phyloP scores from a whole-genome alignment of 2,888 invertebrate species.

The Drosophila setosimentum region DNA sequence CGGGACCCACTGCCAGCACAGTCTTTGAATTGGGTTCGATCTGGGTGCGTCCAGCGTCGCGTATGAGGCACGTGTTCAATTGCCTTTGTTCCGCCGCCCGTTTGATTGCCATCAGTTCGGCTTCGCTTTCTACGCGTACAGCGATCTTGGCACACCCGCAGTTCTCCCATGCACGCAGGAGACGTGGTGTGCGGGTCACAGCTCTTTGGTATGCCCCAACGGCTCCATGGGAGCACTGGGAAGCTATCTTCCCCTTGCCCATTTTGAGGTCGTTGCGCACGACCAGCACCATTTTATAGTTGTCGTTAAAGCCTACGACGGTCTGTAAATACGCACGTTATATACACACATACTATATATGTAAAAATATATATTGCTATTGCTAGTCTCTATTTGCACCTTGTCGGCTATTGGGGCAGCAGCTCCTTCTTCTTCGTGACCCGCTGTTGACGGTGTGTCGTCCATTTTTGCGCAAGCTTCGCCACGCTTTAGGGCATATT shows the following conservation, averaged over 20 bases:
- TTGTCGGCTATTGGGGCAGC: slow-evolving; percentile 54
- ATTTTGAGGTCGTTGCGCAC: slow-evolving; percentile 96
- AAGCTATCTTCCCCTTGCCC: slow-evolving; percentile 97
- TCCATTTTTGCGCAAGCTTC: slow-evolving; percentile 67
- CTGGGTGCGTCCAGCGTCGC: slow-evolving; percentile 97
- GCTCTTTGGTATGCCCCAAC: slow-evolving; percentile 93
- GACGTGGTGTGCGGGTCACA: slow-evolving; percentile 87
- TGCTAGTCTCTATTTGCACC: slow-evolving; percentile 44
- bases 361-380: neutral
- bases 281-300: slow-evolving; percentile 93
- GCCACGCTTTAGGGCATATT: slow-evolving; percentile 83
- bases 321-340: slow-evolving; percentile 50
- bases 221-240: slow-evolving; percentile 98
- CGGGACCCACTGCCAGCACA: slow-evolving; percentile 97
- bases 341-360: neutral
- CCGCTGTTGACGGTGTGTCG: slow-evolving; percentile 31
- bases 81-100: slow-evolving; percentile 89
- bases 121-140: slow-evolving; percentile 91
- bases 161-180: slow-evolving; percentile 87
- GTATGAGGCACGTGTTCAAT: slow-evolving; percentile 90
- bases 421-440: slow-evolving; percentile 32
- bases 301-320: slow-evolving; percentile 84
- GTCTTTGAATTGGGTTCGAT: slow-evolving; percentile 95
- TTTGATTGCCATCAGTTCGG: slow-evolving; percentile 89
- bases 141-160: slow-evolving; percentile 95